A percentile compares a stretch with the other conserved stretches of the same genome.
phyloP scores from a whole-genome alignment of 2,113 vertebrate genomes.

The Mormyrus iriodes region DNA sequence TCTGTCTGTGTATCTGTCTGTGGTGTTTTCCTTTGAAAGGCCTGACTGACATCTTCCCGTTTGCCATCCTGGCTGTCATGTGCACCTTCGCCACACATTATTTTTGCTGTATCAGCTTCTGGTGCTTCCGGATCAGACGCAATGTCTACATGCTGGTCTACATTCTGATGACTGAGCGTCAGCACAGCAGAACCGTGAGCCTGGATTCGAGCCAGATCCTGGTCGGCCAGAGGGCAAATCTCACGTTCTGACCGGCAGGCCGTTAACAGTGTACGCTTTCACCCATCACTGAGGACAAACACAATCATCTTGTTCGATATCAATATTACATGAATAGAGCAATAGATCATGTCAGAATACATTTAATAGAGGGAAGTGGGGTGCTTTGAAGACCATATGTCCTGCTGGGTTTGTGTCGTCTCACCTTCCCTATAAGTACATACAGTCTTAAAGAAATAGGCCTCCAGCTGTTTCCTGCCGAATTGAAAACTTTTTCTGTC shows the following conservation, averaged over 20 bases:
- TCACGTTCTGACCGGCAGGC: neutral
- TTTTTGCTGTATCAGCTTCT: slow-evolving; percentile 70
- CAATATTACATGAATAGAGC: neutral
- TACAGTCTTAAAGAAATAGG: neutral
- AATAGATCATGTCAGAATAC: neutral
- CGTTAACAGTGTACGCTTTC: neutral
- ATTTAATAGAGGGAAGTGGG: neutral
- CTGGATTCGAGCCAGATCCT: neutral
- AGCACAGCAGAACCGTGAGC: neutral
- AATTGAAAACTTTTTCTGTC: slow-evolving; percentile 9
- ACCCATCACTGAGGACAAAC: neutral
- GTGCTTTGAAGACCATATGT: neutral
- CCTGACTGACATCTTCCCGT: slow-evolving; percentile 68
- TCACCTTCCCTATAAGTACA: neutral
- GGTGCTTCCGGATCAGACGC: slow-evolving; percentile 74
- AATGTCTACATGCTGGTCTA: slow-evolving; percentile 78
- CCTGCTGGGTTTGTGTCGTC: neutral
- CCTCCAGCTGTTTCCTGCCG: neutral
- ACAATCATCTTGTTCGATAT: neutral
- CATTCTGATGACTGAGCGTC: slow-evolving; percentile 63
- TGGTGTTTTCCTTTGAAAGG: slow-evolving; percentile 44
- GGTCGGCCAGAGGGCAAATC: neutral
- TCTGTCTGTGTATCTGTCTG: neutral
- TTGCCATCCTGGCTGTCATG: slow-evolving; percentile 75
- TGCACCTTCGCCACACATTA: slow-evolving; percentile 73